Evolutionary conservation across 2,888 invertebrate species (phyloP).

Genomic region (Timema cristinae): DNA sequence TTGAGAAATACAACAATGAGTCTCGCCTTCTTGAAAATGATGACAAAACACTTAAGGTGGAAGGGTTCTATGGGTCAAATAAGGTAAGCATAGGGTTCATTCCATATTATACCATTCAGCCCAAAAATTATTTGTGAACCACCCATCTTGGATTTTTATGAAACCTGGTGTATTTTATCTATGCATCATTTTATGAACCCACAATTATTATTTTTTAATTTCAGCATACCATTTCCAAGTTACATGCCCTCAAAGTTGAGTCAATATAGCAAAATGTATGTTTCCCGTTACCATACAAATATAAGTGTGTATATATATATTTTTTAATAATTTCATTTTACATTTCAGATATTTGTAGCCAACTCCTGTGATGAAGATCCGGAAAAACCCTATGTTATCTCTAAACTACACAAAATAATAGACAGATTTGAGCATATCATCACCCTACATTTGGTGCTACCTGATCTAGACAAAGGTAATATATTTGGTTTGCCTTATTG

Average conservation of each 20-base stretch:
- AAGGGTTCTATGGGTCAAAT: slow-evolving; percentile 42
- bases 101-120: slow-evolving; percentile 12
- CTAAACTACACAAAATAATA: slow-evolving; percentile 51
- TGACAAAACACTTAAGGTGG: slow-evolving; percentile 42
- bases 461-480: slow-evolving; percentile 57
- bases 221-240: not conserved
- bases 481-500: no score
- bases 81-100: slow-evolving; percentile 36
- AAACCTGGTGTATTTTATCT: no score
- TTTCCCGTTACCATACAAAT: not conserved
- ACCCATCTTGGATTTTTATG: no score
- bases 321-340: slow-evolving; percentile 2
- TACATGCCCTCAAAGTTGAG: not conserved
- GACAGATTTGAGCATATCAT: slow-evolving; percentile 59
- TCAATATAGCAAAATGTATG: not conserved
- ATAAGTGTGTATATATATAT: slow-evolving; percentile 5
- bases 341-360: slow-evolving; percentile 48
- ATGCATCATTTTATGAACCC: slow-evolving; percentile 1
- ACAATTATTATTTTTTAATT: not conserved
- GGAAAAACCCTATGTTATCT: slow-evolving; percentile 46
- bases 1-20: slow-evolving; percentile 46
- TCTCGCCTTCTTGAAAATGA: slow-evolving; percentile 44
- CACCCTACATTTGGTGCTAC: slow-evolving; percentile 58
- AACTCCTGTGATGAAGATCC: slow-evolving; percentile 49
- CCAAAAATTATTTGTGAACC: not conserved